Conservation (phyloP, 30 jellyfish, hydroid and myxozoan genomes). For the Pelagia noctiluca region DNA sequence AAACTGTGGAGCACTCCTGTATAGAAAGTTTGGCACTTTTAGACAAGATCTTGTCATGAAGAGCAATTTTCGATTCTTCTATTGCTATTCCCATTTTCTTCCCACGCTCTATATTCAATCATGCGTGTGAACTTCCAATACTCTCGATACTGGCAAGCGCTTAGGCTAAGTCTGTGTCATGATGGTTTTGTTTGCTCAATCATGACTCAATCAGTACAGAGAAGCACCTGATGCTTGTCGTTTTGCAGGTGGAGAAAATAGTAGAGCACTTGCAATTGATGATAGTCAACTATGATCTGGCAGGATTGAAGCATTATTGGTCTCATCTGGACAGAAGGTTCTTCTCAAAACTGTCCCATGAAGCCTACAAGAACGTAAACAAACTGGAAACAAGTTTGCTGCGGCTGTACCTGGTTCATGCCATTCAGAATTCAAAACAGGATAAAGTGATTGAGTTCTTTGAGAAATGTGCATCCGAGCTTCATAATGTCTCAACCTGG, state of each 20-base stretch:
- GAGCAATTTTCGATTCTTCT: too few relatives aligned
- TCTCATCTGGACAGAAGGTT: slow-evolving; percentile 82
- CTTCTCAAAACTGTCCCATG: slow-evolving; percentile 87
- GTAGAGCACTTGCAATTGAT: slow-evolving; percentile 81
- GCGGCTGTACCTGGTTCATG: slow-evolving; percentile 86
- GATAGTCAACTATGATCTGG: slow-evolving; percentile 67
- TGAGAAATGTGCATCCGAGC: slow-evolving; percentile 80
- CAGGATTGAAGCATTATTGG: slow-evolving; percentile 82
- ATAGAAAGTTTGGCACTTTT: too few relatives aligned
- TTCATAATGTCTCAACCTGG: slow-evolving; percentile 86
- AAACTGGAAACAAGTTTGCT: slow-evolving; percentile 82
- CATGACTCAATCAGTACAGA: too few relatives aligned
- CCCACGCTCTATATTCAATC: too few relatives aligned
- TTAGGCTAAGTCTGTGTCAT: too few relatives aligned
- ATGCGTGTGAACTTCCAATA: too few relatives aligned
- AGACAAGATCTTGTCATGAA: too few relatives aligned
- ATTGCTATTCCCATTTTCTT: too few relatives aligned
- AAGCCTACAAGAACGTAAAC: slow-evolving; percentile 69
- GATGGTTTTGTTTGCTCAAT: too few relatives aligned
- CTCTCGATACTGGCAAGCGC: too few relatives aligned
- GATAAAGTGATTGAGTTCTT: slow-evolving; percentile 89
- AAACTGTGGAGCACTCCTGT: too few relatives aligned
- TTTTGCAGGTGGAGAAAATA: slow-evolving; percentile 94
- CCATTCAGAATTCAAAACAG: slow-evolving; percentile 76
- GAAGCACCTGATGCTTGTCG: too few relatives aligned